These are phyloP conservation scores for Chaetura pelagica DNA, from an alignment of 2,113 vertebrate genomes.

Conservation along the genomic window DNA sequence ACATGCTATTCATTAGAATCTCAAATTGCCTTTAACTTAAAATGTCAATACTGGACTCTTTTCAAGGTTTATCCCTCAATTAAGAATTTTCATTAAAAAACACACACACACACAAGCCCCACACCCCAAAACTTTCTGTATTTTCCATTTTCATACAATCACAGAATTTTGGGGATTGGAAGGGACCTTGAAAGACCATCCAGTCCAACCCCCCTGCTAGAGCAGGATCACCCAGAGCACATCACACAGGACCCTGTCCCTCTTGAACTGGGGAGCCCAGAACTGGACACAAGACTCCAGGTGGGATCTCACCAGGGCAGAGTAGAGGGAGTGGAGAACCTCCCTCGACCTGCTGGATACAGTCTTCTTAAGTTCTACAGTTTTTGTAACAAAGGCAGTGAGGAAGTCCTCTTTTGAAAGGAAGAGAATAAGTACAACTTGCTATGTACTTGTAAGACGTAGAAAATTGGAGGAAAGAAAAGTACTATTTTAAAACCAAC, in stretches of 20 bases:
- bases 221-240: no score
- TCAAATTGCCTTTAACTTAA: background rate
- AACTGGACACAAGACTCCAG: no score
- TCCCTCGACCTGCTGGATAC: no score
- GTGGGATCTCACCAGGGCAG: no score
- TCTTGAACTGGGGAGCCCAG: no score
- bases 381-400: background rate
- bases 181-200: no score
- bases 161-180: no score
- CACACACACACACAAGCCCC: background rate
- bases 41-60: background rate
- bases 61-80: background rate
- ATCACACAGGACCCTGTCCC: no score
- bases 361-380: background rate
- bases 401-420: background rate
- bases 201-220: no score
- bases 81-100: background rate
- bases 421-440: background rate
- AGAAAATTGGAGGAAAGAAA: slow-evolving; percentile 16
- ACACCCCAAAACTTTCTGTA: background rate
- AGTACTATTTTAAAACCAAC: background rate
- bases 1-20: background rate
- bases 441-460: background rate
- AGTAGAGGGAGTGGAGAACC: no score
- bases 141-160: background rate